A percentile compares a stretch with the other conserved stretches of the same genome.
Evolutionary conservation across 2,113 vertebrate species (phyloP).

Genomic region (Nibea albiflora): DNA sequence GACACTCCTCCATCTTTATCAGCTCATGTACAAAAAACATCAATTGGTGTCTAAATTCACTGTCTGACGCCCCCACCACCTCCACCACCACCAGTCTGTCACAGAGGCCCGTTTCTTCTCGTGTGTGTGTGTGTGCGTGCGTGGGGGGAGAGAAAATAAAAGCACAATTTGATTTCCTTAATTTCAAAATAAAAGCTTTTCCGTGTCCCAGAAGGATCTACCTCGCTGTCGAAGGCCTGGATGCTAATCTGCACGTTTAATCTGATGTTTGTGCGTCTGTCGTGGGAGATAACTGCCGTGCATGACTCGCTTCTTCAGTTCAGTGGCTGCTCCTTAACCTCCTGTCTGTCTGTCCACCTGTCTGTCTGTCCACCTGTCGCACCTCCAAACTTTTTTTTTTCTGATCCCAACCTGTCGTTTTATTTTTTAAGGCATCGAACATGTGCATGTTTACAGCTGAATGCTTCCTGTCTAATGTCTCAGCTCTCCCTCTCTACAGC

Average conservation of each 20-base stretch:
- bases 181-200: conserved; percentile 51
- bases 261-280: conserved; percentile 43
- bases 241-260: conserved; percentile 75
- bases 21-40: conserved; percentile 66
- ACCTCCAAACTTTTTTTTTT: no score
- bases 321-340: conserved; percentile 36
- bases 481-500: conserved; percentile 7
- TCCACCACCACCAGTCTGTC: background rate
- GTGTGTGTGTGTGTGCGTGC: background rate
- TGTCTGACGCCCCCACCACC: conserved; percentile 44
- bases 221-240: conserved; percentile 65
- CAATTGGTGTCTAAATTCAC: conserved; percentile 69
- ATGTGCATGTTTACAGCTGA: no score
- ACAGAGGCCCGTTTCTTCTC: background rate
- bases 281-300: conserved; percentile 45
- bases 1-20: conserved; percentile 68
- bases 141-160: conserved; percentile 7
- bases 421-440: no score
- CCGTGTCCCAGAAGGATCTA: conserved; percentile 67
- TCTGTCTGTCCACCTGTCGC: background rate
- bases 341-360: conserved; percentile 14
- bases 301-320: conserved; percentile 56
- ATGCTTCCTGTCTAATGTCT: conserved; percentile 4
- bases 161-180: conserved; percentile 73
- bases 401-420: no score